Evolutionary conservation across 2,888 invertebrate genomes (phyloP), one percentile per base, ranked within the genome.

Genomic region (Conus canariensis): DNA sequence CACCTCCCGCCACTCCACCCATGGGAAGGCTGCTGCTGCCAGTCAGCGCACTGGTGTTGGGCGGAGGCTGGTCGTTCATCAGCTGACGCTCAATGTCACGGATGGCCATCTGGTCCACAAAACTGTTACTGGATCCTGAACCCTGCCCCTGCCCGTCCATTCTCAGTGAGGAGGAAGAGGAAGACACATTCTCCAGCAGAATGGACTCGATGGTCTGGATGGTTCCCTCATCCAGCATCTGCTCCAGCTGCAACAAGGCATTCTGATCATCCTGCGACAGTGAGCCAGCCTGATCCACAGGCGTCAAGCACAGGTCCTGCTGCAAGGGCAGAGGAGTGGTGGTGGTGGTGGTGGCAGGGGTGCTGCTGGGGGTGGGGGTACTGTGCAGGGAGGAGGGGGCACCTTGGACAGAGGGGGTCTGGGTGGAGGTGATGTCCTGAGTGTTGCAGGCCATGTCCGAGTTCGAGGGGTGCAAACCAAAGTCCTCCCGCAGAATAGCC

Each of bases 81-180:
- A 99, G 97, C 94, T 98, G 98, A 96, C 98, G 98, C 95, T 98
- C 98, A 95, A 99, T 99, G 86, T 98, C 98, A 95, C 98, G 98
- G 92, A 99, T 99, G 92, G 98, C 98, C 96, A 98, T 97, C 95
- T 98, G 98, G 95, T 98, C 98, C 95, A 97, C 94, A 45, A 95
- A 92, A 80, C 94, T 94, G 16, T 92, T 91, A 86, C 91, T 90
- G 85, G 64, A 74, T 77, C n/a, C 85, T 70, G 12, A 67, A 16
- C 16, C 64, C 10, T 89, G 64, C 60, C 86, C 86, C 19, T 64
- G 86, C 7, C 64, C 67, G 45, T 64, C 56, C 64, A 30, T 12
- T n/a, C 67, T 45, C n/a, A 30, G 16, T 14, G 60, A 80, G 80
- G 59, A 80, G 88, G 74, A 58, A n/a, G 74, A n/a, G 22, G 25